Base-by-base conservation (phyloP, 2,888 invertebrate genomes). In the Sinodicranocentrus sp. region DNA sequence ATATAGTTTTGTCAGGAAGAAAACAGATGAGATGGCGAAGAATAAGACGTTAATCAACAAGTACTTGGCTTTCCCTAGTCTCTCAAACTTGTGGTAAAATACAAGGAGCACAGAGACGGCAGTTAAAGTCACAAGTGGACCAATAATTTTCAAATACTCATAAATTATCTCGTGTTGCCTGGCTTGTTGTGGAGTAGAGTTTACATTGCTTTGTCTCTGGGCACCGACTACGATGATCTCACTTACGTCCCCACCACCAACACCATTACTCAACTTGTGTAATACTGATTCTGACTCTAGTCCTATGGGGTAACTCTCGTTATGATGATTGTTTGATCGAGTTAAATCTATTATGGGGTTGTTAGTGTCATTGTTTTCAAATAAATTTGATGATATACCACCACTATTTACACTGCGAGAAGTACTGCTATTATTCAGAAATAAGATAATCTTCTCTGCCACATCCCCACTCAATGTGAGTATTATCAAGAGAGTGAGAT, bases 51-150 rank as follows among this genome's bases (percentile, higher is more conserved):
- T 86, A 61, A 88, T 43, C 52, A 73, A 70, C 26, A 88, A 84
- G 61, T 73, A 84, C 61, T 82, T 84, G 17, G 85, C 54, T n/a
- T 82, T 75, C 71, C 80, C 77, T 43, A 26, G 28, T 13, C 54
- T 43, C 72, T 88, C 88, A 43, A 79, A 75, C 23, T 83, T 54
- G 39, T 86, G 87, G 75, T 85, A 88, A 71, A 88, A 83, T 26
- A 72, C 6, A 15, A 84, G 76, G 0, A 80, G 63, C 21, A 86
- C 71, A n/a, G 57, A 65, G 19, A 86, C 63, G 10, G 84, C 84
- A 57, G 78, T 26, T 28, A 87, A 52, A 54, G 75, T 79, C 43
- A 79, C 68, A 52, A 82, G 75, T 54, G 85, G 85, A 57, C 78
- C 79, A 61, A 85, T 54, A 54, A 85, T 63, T 79, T 75, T 82